Evolutionary conservation across 2,888 invertebrate species (phyloP).

Genomic region (Archaeoteleia sp.): DNA sequence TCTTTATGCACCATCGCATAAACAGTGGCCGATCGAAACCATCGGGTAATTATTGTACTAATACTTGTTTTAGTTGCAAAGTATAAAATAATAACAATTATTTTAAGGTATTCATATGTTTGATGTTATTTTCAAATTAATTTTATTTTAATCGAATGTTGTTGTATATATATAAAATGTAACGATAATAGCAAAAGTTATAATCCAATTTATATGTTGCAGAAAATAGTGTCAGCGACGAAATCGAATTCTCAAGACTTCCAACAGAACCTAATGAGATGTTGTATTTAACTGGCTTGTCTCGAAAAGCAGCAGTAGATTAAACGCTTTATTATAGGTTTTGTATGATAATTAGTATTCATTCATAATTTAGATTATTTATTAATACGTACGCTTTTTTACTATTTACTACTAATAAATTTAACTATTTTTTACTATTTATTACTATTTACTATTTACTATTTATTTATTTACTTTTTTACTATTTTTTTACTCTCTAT

Average conservation of each 20-base stretch:
- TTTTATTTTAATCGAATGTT: background rate
- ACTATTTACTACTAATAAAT: too few species aligned
- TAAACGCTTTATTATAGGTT: conserved; percentile 74
- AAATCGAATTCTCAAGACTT: conserved; percentile 91
- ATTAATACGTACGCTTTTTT: too few species aligned
- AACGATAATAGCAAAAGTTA: background rate
- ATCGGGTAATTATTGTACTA: conserved; percentile 68
- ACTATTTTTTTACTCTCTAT: conserved; percentile 17
- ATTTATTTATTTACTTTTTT: too few species aligned
- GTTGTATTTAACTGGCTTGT: conserved; percentile 90
- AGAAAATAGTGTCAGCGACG: conserved; percentile 84
- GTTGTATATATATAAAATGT: too few species aligned
- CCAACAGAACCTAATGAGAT: conserved; percentile 91
- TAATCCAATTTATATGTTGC: conserved; percentile 51
- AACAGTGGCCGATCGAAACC: conserved; percentile 90
- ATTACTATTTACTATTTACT: too few species aligned
- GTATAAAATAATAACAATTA: background rate
- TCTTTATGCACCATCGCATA: conserved; percentile 97
- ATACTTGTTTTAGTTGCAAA: background rate
- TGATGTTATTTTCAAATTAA: conserved; percentile 6
- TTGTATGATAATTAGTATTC: conserved; percentile 22
- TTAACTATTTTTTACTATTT: too few species aligned
- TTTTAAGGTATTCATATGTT: background rate
- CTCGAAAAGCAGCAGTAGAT: conserved; percentile 88
- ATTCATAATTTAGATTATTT: conserved; percentile 25